Base-by-base conservation (phyloP, 2,797 vertebrate genomes). In the Arrhamphus sclerolepis region DNA sequence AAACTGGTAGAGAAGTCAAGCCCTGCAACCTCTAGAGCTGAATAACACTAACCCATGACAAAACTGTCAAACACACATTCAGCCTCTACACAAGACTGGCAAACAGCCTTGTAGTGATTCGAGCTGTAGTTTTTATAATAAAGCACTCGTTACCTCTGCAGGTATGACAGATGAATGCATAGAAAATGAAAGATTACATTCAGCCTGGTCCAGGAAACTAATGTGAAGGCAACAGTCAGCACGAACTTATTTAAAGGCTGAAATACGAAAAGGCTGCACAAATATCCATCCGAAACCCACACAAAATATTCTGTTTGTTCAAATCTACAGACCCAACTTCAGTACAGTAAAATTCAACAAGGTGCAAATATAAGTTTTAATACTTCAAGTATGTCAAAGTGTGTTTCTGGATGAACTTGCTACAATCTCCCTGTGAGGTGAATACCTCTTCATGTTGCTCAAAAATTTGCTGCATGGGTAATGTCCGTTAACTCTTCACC, bases 351-450 rank as follows among this genome's bases (percentile, higher is more conserved):
- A 47, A 34, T 46, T 19, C 2, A 55, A 58, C 46, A 60, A 60
- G 51, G 61, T 76, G 69, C 79, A 82, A 56, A 49, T 56, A 51
- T 53, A 50, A 31, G 17, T 67, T 66, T 42, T 53, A 53, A 71
- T 57, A 24, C 22, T 87, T 84, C 77, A 85, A 85, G 82, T 85
- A 70, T 52, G 72, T 56, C 3, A 46, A 72, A 50, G 61, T 28
- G 28, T 50, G 38, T 48, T 56, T 83, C 77, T 70, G 79, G 76
- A 66, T 71, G 59, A 66, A 60, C 52, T 21, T 62, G 59, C 62
- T 62, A 60, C 55, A 10, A 11, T 80, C 19, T 53, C 6, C 24
- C 63, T 40, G 52, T 62, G 22, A 4, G 14, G 16, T 0, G 19
- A 55, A 54, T 6, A 49, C 38, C 29, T 67, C 17, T 24, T 3